Evolutionary conservation across 2,113 vertebrate species (phyloP).

Genomic region (Chionis minor): DNA sequence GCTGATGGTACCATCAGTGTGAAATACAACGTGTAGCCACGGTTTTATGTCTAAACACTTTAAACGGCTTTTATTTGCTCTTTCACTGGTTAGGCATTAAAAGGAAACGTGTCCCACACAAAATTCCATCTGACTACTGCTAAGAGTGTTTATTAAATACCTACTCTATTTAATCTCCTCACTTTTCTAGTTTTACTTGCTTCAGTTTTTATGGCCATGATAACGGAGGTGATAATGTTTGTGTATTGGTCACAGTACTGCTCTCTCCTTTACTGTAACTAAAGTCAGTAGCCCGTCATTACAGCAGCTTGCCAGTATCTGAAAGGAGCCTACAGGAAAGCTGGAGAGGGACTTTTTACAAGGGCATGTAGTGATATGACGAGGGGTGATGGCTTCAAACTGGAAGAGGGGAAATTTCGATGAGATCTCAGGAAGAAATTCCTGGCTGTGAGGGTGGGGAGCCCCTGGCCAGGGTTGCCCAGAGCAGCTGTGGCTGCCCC

Average conservation of each 20-base stretch:
- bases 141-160: background rate
- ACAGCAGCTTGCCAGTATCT: no score
- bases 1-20: background rate
- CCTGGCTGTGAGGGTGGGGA: no score
- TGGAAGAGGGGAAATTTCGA: no score
- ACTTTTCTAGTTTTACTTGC: background rate
- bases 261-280: background rate
- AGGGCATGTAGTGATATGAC: no score
- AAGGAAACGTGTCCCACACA: background rate
- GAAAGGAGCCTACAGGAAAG: no score
- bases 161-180: background rate
- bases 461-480: no score
- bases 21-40: background rate
- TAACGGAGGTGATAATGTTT: background rate
- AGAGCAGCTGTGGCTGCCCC: no score
- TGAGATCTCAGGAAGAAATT: no score
- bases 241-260: background rate
- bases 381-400: no score
- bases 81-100: background rate
- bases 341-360: no score
- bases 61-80: background rate
- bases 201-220: background rate
- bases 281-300: background rate
- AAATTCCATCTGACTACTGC: background rate
- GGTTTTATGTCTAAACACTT: background rate